Percentiles rank a stretch among this genome's conserved stretches.
These are phyloP conservation scores for Brachycybe producta DNA, from an alignment of 2,888 invertebrate genomes.

Conservation along the genomic window DNA sequence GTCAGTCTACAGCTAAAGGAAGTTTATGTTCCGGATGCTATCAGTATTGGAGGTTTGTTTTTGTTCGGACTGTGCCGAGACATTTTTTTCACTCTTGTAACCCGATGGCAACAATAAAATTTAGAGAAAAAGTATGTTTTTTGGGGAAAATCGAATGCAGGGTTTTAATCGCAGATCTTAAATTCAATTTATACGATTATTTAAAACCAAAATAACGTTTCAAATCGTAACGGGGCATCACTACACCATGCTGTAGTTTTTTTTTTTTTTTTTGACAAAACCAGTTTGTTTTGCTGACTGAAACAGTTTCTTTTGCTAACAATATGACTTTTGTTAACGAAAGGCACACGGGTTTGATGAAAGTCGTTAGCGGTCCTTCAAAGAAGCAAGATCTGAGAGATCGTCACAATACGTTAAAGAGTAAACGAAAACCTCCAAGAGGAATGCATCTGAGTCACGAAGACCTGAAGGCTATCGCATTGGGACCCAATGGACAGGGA, in stretches of 20 bases:
- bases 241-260: no score
- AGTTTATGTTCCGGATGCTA: constrained; percentile 70
- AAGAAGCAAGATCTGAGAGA: constrained; percentile 25
- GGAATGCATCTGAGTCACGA: constrained; percentile 97
- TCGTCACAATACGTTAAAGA: constrained; percentile 25
- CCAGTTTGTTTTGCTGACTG: no score
- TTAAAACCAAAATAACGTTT: neutral
- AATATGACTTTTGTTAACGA: constrained; percentile 23
- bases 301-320: neutral
- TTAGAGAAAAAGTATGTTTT: no score
- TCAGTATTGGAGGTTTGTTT: constrained; percentile 75
- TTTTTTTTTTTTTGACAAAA: no score
- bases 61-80: no score
- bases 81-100: no score
- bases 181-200: neutral
- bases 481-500: constrained; percentile 56
- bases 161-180: no score
- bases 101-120: no score
- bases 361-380: constrained; percentile 55
- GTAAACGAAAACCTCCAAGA: constrained; percentile 71
- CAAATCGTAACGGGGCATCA: neutral
- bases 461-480: constrained; percentile 83
- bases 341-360: constrained; percentile 67
- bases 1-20: constrained; percentile 61
- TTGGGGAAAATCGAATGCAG: no score